phyloP scores from a whole-genome alignment of 1,140 invertebrate species.

The Trissolcus basalis region DNA sequence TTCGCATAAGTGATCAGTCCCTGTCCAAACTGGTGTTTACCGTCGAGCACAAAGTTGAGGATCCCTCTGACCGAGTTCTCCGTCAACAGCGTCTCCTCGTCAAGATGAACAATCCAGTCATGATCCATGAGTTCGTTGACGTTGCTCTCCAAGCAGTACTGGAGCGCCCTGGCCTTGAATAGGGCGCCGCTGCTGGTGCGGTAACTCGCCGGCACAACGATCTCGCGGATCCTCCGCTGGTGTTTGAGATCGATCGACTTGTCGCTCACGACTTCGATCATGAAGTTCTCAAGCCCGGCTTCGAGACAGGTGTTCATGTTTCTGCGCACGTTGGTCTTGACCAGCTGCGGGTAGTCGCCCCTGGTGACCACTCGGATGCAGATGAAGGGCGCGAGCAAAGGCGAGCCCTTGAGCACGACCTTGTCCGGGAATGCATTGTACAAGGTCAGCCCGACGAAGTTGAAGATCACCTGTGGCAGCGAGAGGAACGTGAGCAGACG shows the following conservation, averaged over 20 bases:
- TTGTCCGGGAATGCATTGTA: constrained; percentile 98
- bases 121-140: constrained; percentile 91
- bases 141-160: constrained; percentile 95
- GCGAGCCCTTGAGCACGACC: constrained; percentile 91
- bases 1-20: constrained; percentile 98
- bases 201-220: constrained; percentile 91
- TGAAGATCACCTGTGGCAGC: constrained; percentile 92
- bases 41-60: constrained; percentile 96
- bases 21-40: constrained; percentile 97
- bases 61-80: constrained; percentile 94
- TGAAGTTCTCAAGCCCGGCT: constrained; percentile 95
- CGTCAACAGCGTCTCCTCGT: constrained; percentile 97
- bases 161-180: constrained; percentile 96
- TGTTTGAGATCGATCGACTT: constrained; percentile 86
- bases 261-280: constrained; percentile 98
- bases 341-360: constrained; percentile 95
- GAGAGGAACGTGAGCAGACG: constrained; percentile 90
- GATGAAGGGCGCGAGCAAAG: constrained; percentile 94
- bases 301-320: constrained; percentile 94
- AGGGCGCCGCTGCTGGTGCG: constrained; percentile 92
- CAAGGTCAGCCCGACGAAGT: constrained; percentile 91
- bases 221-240: constrained; percentile 85
- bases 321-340: constrained; percentile 89
- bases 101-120: constrained; percentile 98
- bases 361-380: constrained; percentile 96